These are phyloP conservation scores for Sepiola atlantica DNA, from an alignment of 2,888 invertebrate genomes.

Conservation along the genomic window DNA sequence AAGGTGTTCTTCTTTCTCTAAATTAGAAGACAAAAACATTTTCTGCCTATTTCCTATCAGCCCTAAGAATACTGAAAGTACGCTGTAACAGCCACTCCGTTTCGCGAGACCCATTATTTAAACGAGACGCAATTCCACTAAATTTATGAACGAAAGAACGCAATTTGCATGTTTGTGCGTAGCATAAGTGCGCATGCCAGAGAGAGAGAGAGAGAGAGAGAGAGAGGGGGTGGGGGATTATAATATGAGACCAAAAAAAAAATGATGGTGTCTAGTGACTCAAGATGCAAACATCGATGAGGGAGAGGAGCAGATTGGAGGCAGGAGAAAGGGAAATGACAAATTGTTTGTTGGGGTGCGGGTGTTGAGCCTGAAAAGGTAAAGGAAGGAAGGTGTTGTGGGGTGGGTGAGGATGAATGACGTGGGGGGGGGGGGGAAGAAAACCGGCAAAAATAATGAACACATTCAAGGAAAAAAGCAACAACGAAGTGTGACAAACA, in stretches of 20 bases:
- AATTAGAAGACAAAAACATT: no score
- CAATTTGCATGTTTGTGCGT: neutral
- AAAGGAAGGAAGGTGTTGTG: neutral
- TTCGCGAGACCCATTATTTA: no score
- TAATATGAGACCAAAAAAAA: neutral
- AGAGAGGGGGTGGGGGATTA: neutral
- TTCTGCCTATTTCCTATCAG: no score
- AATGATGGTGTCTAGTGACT: neutral
- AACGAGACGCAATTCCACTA: neutral
- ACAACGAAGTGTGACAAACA: neutral
- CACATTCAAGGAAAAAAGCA: neutral
- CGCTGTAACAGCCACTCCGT: no score
- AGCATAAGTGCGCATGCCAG: neutral
- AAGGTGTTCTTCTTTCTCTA: no score
- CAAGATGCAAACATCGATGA: neutral
- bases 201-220: neutral
- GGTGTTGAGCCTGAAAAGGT: neutral
- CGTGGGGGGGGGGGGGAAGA: neutral
- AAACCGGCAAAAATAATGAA: neutral
- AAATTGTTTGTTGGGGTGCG: neutral
- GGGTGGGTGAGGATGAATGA: neutral
- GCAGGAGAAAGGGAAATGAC: neutral
- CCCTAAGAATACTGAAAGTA: no score
- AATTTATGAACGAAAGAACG: neutral
- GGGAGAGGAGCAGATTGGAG: neutral